Conservation (phyloP, 2,797 vertebrate species). For the Sebastes dallii region DNA sequence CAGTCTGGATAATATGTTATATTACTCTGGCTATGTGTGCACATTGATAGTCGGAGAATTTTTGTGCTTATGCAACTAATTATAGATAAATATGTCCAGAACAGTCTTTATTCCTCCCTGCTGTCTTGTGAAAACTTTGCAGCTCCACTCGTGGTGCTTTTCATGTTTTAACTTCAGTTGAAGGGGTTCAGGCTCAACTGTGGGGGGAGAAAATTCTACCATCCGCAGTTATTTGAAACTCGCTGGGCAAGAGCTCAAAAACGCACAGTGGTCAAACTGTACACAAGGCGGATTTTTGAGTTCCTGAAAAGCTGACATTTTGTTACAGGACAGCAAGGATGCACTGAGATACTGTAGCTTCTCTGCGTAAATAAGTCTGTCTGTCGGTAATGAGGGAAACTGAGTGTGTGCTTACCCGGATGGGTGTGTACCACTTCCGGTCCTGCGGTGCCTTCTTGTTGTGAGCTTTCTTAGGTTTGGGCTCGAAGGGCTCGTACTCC, state of each 20-base stretch:
- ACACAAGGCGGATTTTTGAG: conserved; percentile 17
- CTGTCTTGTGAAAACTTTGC: conserved; percentile 41
- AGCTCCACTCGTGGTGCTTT: conserved; percentile 11
- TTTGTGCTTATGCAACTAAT: conserved; percentile 41
- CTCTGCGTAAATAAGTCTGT: neutral
- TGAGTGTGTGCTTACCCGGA: conserved; percentile 78
- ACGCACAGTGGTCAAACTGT: conserved; percentile 28
- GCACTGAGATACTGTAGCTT: neutral
- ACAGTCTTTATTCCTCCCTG: conserved; percentile 26
- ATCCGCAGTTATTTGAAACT: conserved; percentile 41
- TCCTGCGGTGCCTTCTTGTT: conserved; percentile 79
- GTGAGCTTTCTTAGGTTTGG: conserved; percentile 87
- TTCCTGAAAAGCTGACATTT: conserved; percentile 37
- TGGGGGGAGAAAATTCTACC: conserved; percentile 10
- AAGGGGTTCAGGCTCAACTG: conserved; percentile 4
- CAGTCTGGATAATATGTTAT: conserved; percentile 19
- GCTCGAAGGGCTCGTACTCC: conserved; percentile 91
- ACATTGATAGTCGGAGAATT: neutral
- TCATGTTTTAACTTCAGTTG: conserved; percentile 22
- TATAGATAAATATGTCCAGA: conserved; percentile 14
- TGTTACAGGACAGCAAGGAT: neutral
- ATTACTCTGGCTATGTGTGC: conserved; percentile 3
- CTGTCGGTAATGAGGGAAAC: conserved; percentile 4
- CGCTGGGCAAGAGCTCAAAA: neutral
- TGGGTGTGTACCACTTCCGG: conserved; percentile 92